Conservation (phyloP, 2,113 vertebrate species). For the Phoenicopterus ruber region DNA sequence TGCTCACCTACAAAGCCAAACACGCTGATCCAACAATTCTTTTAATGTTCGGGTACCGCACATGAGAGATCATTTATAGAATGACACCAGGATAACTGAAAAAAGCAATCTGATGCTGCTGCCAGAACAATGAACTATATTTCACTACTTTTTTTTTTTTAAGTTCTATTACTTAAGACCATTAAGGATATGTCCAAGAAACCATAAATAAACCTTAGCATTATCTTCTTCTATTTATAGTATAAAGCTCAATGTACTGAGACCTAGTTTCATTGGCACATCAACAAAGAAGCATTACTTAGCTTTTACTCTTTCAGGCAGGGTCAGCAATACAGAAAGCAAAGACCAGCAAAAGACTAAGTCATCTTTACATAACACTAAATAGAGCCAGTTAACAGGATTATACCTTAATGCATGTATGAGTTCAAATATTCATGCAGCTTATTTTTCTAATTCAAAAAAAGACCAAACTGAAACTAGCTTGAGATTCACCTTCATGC, state of each 20-base stretch:
- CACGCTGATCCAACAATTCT: neutral
- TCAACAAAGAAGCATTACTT: neutral
- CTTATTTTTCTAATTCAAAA: neutral
- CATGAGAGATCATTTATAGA: neutral
- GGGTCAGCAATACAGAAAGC: constrained; percentile 14
- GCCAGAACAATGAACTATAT: neutral
- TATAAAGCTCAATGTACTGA: neutral
- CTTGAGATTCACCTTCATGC: neutral
- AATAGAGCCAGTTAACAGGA: neutral
- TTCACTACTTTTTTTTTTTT: neutral
- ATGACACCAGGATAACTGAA: neutral
- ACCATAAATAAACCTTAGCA: constrained; percentile 40
- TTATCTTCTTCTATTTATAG: constrained; percentile 37
- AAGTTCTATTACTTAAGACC: constrained; percentile 10
- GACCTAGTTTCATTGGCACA: constrained; percentile 27
- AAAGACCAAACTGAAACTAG: neutral
- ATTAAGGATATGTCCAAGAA: constrained; percentile 38
- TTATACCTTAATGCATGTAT: neutral
- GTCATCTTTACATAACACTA: neutral
- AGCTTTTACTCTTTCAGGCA: neutral
- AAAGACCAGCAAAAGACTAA: constrained; percentile 6
- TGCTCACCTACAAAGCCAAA: neutral
- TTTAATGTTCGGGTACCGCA: neutral
- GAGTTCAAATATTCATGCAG: neutral
- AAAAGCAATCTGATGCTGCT: neutral